Evolutionary conservation across 2,888 invertebrate genomes (phyloP).

Genomic region (Abrostola tripartita): DNA sequence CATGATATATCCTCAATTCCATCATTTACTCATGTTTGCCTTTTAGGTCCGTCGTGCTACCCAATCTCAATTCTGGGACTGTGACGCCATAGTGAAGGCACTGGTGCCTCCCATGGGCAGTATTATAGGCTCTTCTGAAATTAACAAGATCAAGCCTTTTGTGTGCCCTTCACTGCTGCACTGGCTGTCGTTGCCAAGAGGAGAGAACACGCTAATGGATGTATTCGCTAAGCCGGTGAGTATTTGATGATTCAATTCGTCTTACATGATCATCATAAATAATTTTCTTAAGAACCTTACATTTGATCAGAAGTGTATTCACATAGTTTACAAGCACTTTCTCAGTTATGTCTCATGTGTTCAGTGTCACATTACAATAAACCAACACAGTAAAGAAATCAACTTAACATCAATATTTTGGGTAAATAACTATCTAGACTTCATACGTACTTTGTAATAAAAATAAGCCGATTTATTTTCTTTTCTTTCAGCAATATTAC

Average conservation of each 20-base stretch:
- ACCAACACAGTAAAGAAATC: no score
- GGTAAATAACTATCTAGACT: no score
- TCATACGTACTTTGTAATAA: no score
- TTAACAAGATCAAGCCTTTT: conserved; percentile 72
- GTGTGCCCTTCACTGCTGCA: conserved; percentile 82
- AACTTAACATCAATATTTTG: no score
- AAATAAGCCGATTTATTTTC: no score
- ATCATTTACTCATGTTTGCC: no score
- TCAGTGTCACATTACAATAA: conserved; percentile 1
- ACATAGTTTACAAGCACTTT: background rate
- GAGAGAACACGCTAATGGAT: conserved; percentile 81
- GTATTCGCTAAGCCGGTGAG: conserved; percentile 83
- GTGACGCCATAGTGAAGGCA: conserved; percentile 73
- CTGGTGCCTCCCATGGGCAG: conserved; percentile 74
- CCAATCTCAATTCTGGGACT: conserved; percentile 81
- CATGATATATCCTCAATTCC: no score
- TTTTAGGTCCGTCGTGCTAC: conserved; percentile 77
- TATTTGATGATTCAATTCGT: conserved; percentile 23
- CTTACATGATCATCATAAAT: background rate
- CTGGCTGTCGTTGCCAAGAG: conserved; percentile 82
- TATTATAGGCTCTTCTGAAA: conserved; percentile 59
- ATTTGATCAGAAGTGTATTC: no score
- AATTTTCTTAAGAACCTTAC: no score
- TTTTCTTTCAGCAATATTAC: conserved; percentile 80
- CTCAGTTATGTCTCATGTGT: background rate